phyloP scores from a whole-genome alignment of 2,113 vertebrate species.

The Calcarius ornatus region DNA sequence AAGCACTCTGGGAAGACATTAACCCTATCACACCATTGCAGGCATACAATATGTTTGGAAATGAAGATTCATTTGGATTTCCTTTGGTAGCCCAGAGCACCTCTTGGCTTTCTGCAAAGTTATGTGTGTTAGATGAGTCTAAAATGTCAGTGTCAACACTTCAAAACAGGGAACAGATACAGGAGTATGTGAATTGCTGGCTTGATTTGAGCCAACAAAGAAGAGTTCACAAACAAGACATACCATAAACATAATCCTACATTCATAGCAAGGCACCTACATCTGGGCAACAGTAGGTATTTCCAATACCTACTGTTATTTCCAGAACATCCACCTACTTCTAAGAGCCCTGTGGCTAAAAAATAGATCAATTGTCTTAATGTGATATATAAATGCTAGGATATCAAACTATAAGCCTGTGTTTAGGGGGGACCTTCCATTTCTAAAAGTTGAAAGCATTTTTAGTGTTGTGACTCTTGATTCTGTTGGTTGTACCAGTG shows the following conservation, averaged over 20 bases:
- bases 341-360: neutral
- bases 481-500: neutral
- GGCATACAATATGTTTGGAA: neutral
- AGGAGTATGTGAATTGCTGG: neutral
- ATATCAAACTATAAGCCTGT: neutral
- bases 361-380: neutral
- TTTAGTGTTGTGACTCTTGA: neutral
- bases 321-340: neutral
- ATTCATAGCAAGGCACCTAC: neutral
- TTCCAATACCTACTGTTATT: no score
- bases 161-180: neutral
- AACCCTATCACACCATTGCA: neutral
- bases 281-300: neutral
- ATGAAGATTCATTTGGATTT: neutral
- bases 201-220: neutral
- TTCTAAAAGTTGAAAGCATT: neutral
- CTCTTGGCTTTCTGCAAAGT: neutral
- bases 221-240: neutral
- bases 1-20: neutral
- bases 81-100: neutral
- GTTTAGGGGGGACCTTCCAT: neutral
- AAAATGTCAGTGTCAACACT: neutral
- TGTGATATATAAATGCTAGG: neutral
- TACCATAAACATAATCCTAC: neutral
- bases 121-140: neutral